Conservation (phyloP, 2,888 invertebrate species). For the Thalpophila matura region DNA sequence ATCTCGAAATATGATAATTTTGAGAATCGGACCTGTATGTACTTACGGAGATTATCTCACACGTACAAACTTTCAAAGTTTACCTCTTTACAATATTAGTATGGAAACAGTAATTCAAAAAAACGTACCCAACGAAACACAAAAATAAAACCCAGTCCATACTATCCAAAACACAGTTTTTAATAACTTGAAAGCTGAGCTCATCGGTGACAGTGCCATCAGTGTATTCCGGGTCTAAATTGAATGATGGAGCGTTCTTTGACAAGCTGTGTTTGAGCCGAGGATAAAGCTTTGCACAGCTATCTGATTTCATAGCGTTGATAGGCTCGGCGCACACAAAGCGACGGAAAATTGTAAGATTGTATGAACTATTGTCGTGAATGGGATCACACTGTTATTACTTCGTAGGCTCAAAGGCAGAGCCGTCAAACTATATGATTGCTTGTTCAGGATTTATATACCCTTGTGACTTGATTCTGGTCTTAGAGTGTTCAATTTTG, state of each 20-base stretch:
- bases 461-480: too few species aligned
- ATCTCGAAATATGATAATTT: too few species aligned
- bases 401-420: neutral
- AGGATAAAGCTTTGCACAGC: slow-evolving; percentile 12
- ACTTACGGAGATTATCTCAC: too few species aligned
- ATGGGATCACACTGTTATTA: neutral
- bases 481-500: neutral
- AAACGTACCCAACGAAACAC: neutral
- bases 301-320: slow-evolving; percentile 28
- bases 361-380: neutral
- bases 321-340: slow-evolving; percentile 10
- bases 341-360: slow-evolving; percentile 12
- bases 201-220: slow-evolving; percentile 23
- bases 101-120: too few species aligned
- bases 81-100: too few species aligned
- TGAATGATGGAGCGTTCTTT: slow-evolving; percentile 48
- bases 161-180: slow-evolving; percentile 10
- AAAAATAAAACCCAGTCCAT: slow-evolving; percentile 10
- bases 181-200: slow-evolving; percentile 44
- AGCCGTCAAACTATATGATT: too few species aligned
- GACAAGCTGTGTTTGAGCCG: slow-evolving; percentile 33
- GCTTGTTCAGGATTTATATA: too few species aligned
- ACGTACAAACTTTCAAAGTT: too few species aligned
- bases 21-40: too few species aligned
- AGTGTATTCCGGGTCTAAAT: slow-evolving; percentile 31